Base-by-base conservation (phyloP, 2,888 invertebrate genomes). In the Nowickia ferox region DNA sequence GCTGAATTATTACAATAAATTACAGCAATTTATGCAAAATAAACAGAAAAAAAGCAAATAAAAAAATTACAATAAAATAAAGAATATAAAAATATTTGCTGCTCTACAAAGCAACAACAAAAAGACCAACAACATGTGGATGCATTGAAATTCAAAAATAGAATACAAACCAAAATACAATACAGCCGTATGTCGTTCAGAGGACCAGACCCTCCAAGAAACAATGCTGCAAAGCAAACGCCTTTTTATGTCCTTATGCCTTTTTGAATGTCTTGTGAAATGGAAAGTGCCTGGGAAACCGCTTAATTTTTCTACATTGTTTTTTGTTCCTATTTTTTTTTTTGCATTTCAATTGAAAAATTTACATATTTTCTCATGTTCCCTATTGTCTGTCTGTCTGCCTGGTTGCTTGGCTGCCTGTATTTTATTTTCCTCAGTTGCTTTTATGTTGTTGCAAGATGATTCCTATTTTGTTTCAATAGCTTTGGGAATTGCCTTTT, bases 391-490 rank as follows among this genome's bases (percentile, higher is more conserved):
- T 71, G 69, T 38, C 19, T 69, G 40, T 10, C 13, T 74, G 46
- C 9, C 46, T 57, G 55, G 2, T 22, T 44, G 63, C 17, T 19
- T 38, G 55, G 9, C 48, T 68, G 74, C 57, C 80, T 80, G 48
- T 51, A 66, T 80, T 80, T 55, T 65, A 80, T 66, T 51, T 57
- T 51, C 48, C 15, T 57, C 48, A 19, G 44, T 57, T 72, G 13
- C 17, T 15, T 15, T 22, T 59, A 30, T 71, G 69, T 59, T 77
- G 46, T 11, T 68, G 59, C 71, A 71, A 55, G 40, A 59, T 75
- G 76, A 66, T 84, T 74, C 86, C 65, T 84, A 82, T 86, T 80
- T 83, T 80, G 53, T 84, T 84, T 87, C 84, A 86, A 87, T 86
- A 83, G 84, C 86, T 80, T 77, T 83, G 87, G 86, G 84, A 87